phyloP scores from a whole-genome alignment of 2,888 invertebrate species.

The Smittia aterrima region DNA sequence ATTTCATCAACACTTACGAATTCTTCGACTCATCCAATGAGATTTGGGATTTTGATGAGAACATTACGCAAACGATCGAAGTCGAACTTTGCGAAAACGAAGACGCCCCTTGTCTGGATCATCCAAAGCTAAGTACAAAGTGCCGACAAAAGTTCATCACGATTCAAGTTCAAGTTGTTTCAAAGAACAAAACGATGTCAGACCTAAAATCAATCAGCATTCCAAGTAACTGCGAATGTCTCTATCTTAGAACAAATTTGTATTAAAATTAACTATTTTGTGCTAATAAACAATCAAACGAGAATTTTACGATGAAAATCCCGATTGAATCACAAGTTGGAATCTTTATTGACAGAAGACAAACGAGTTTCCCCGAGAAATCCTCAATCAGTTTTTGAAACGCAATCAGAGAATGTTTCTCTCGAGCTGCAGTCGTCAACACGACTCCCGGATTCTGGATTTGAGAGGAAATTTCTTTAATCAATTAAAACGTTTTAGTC shows the following conservation, averaged over 20 bases:
- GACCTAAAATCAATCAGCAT: neutral
- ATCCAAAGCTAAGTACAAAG: neutral
- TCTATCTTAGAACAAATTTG: neutral
- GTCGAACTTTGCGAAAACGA: slow-evolving; percentile 17
- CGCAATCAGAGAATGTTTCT: no score
- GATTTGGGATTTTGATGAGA: neutral
- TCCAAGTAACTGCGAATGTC: slow-evolving; percentile 29
- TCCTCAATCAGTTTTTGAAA: no score
- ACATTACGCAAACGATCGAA: slow-evolving; percentile 18
- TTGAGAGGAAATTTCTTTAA: no score
- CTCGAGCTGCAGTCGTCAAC: no score
- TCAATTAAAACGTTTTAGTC: no score
- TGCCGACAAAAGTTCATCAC: slow-evolving; percentile 9
- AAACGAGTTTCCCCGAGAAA: no score
- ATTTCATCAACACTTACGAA: slow-evolving; percentile 19
- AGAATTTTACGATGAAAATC: no score
- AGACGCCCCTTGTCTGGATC: neutral
- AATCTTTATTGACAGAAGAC: no score
- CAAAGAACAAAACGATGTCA: neutral
- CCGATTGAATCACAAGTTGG: no score
- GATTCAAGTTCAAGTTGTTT: neutral
- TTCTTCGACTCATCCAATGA: neutral
- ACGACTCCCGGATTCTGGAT: no score
- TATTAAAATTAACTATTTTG: no score
- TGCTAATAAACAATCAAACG: neutral